Evolutionary conservation across 2,888 invertebrate species (phyloP), one percentile per base, ranked within the genome.

Genomic region (Apotomis betuletana): DNA sequence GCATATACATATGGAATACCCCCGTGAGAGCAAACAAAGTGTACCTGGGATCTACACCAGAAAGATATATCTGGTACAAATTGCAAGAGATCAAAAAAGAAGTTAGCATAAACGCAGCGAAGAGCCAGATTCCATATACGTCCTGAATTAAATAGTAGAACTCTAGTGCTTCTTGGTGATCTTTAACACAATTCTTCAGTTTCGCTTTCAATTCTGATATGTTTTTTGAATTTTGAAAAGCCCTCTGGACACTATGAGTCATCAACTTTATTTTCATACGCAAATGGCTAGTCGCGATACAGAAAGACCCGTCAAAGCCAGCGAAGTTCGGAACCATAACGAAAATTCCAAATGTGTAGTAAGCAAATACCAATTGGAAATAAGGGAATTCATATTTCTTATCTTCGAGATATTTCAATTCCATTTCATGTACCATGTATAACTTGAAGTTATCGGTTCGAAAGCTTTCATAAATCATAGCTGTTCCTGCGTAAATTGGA

Each of bases 271-370:
- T 71, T 74, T 90, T 91, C 1, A 90, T 76, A 5, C 86, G 79
- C 44, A 90, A 77, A 75, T 90, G 89, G 0, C 85, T 87, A 0
- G 85, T 87, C 0, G 87, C 86, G 63, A 90, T 89, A 69, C 90
- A 89, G 70, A 89, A 90, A 0, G 88, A 88, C 0, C 89, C 89
- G 52, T 90, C 91, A 10, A 90, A 85, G 0, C 90, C 90, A 4
- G 81, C 77, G 70, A 85, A 90, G 52, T 85, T 85, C 3, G 86
- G 85, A 2, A 83, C 77, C 0, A 90, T 77, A 5, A 84, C 76
- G 0, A 86, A 49, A 46, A 85, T 85, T 63, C 86, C 85, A 0
- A 81, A 9, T 38, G 85, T 80, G 64, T 84, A 88, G 75, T 87
- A 89, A 0, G 82, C 85, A 70, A 88, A 91, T 62, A 88, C 78